Conservation (phyloP, 2,888 invertebrate genomes). For the Drosophila formosana region DNA sequence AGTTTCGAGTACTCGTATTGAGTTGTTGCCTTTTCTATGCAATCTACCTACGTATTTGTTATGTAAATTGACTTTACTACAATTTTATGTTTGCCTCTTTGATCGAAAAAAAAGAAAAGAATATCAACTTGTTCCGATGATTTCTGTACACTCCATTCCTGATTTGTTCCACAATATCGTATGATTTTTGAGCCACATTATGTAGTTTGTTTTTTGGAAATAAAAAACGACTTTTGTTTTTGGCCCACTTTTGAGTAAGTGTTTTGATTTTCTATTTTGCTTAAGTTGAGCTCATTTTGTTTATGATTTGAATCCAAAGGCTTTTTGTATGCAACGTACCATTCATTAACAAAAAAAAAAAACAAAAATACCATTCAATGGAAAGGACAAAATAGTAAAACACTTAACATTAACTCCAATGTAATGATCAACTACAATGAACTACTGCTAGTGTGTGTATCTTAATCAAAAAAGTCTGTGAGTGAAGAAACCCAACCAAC, state of each 20-base stretch:
- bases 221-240: conserved; percentile 28
- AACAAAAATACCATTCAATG: conserved; percentile 53
- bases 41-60: conserved; percentile 69
- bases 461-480: conserved; percentile 82
- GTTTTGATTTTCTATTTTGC: conserved; percentile 30
- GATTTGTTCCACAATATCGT: conserved; percentile 37
- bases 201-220: conserved; percentile 56
- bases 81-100: conserved; percentile 70
- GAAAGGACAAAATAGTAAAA: conserved; percentile 49
- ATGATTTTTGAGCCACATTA: conserved; percentile 54
- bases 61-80: conserved; percentile 70
- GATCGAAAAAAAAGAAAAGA: conserved; percentile 29
- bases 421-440: conserved; percentile 23
- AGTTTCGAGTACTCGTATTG: conserved; percentile 8
- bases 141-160: conserved; percentile 52
- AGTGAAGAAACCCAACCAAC: conserved; percentile 54
- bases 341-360: conserved; percentile 54
- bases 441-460: conserved; percentile 78
- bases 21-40: conserved; percentile 49
- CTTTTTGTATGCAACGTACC: conserved; percentile 82
- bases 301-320: conserved; percentile 69
- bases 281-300: conserved; percentile 38
- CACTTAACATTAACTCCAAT: conserved; percentile 38
- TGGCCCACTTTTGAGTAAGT: conserved; percentile 30
- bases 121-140: conserved; percentile 45